Evolutionary conservation across 2,888 invertebrate genomes (phyloP).

Genomic region (Synergus umbraculus): DNA sequence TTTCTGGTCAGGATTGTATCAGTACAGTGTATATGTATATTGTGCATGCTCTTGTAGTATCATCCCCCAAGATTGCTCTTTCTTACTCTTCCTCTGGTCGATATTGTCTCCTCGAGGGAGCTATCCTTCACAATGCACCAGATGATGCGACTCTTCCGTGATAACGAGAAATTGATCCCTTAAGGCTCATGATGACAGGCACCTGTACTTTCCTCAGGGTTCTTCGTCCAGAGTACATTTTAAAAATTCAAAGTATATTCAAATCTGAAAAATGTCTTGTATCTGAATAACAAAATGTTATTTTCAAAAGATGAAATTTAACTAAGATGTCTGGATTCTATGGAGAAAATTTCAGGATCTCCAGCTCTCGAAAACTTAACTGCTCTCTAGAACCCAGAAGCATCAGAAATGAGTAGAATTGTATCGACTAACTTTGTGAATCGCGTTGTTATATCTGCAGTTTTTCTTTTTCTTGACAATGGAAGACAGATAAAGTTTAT

Average conservation of each 20-base stretch:
- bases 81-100: conserved; percentile 7
- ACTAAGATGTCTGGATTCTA: not conserved
- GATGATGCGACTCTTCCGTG: conserved; percentile 31
- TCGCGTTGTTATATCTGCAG: not conserved
- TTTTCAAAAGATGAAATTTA: too few species aligned
- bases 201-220: not conserved
- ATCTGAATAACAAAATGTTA: too few species aligned
- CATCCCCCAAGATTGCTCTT: conserved; percentile 37
- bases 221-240: not conserved
- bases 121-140: conserved; percentile 30
- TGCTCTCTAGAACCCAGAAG: not conserved
- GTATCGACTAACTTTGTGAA: conserved; percentile 10
- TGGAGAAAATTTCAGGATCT: not conserved
- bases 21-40: not conserved
- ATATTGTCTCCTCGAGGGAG: conserved; percentile 38
- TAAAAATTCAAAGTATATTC: not conserved
- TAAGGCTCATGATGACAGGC: not conserved
- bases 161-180: conserved; percentile 40
- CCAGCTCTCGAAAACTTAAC: not conserved
- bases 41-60: not conserved
- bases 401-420: not conserved
- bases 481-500: conserved; percentile 25
- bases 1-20: conserved; percentile 14
- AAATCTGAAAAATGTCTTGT: not conserved
- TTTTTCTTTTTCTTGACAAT: conserved; percentile 14